Conservation (phyloP, 2,797 vertebrate genomes). For the Acrocephalus scirpaceus region DNA sequence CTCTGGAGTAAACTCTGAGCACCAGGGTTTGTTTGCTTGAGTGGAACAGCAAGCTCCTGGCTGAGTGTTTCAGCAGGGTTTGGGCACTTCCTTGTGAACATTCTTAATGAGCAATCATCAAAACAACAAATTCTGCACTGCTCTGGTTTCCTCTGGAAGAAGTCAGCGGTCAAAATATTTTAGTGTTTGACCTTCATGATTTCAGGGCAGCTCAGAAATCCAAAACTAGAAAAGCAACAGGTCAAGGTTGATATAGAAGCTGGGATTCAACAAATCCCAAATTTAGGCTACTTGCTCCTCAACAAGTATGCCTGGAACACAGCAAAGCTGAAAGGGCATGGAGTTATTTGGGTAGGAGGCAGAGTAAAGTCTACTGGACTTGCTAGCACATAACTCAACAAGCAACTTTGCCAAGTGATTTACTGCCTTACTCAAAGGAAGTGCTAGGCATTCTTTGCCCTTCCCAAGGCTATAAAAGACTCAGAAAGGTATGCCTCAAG, state of each 20-base stretch:
- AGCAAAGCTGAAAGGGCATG: neutral
- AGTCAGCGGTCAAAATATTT: neutral
- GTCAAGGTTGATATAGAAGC: neutral
- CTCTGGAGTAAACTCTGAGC: neutral
- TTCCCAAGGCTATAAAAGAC: neutral
- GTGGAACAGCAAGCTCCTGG: neutral
- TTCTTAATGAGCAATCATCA: neutral
- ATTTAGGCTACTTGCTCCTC: neutral
- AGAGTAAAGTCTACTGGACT: neutral
- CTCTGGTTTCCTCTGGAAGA: neutral
- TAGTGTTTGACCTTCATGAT: neutral
- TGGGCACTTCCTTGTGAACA: neutral
- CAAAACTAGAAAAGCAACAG: neutral
- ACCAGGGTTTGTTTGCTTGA: neutral
- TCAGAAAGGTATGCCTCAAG: neutral
- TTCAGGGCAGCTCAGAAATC: neutral
- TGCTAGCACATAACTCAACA: neutral
- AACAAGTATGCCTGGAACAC: neutral
- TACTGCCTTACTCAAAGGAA: neutral
- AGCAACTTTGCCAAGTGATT: neutral
- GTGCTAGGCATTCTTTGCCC: conserved; percentile 18
- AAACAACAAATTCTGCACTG: neutral
- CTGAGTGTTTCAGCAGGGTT: neutral
- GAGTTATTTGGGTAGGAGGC: neutral
- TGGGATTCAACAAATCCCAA: neutral